phyloP scores from a whole-genome alignment of 1,140 invertebrate genomes.

The Drosophila tsacasi region DNA sequence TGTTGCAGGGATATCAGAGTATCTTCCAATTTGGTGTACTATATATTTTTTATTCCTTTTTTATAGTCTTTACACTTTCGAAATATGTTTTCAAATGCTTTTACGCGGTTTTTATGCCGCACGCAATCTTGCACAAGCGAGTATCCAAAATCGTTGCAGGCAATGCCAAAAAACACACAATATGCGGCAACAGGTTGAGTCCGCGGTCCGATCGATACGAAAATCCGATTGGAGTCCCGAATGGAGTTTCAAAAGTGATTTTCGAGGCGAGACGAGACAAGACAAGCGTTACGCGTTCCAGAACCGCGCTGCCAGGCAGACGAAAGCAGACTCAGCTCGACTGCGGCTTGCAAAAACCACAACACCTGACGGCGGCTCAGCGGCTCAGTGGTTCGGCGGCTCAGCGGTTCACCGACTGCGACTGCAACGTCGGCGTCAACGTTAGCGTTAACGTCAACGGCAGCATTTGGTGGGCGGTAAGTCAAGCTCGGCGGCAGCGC shows the following conservation, averaged over 20 bases:
- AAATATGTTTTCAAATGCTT: slow-evolving; percentile 41
- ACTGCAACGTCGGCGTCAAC: slow-evolving; percentile 17
- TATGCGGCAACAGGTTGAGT: slow-evolving; percentile 35
- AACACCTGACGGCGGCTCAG: slow-evolving; percentile 70
- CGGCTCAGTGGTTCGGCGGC: slow-evolving; percentile 14
- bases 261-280: slow-evolving; percentile 22
- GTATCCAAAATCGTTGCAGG: slow-evolving; percentile 36
- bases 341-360: slow-evolving; percentile 77
- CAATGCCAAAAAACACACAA: slow-evolving; percentile 35
- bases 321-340: slow-evolving; percentile 76
- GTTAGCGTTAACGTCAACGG: not conserved
- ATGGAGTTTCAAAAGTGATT: slow-evolving; percentile 27
- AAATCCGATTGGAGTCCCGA: slow-evolving; percentile 43
- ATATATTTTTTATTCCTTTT: not conserved
- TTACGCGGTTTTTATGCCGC: slow-evolving; percentile 31
- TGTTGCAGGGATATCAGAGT: slow-evolving; percentile 7
- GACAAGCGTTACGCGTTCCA: slow-evolving; percentile 71
- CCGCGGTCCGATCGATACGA: slow-evolving; percentile 32
- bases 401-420: slow-evolving; percentile 15
- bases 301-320: slow-evolving; percentile 81
- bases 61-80: slow-evolving; percentile 34
- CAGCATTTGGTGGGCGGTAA: slow-evolving; percentile 49
- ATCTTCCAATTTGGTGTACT: slow-evolving; percentile 5
- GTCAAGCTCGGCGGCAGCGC: slow-evolving; percentile 36
- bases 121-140: slow-evolving; percentile 54